Conservation (phyloP, 2,113 vertebrate genomes). For the Rhodinocichla rosea region DNA sequence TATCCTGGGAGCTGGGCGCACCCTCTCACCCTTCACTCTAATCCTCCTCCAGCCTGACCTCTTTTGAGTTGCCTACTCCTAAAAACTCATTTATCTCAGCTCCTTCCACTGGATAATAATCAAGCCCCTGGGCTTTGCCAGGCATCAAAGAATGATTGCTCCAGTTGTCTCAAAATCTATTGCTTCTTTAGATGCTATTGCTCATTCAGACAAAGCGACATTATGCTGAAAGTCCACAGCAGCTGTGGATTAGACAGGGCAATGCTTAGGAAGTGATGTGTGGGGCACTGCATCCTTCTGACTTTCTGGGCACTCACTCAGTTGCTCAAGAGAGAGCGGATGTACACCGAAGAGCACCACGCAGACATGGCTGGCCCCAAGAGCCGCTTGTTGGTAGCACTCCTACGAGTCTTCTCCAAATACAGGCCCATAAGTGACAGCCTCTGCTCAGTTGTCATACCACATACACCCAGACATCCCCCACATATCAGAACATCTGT, state of each 20-base stretch:
- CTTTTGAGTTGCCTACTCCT: background rate
- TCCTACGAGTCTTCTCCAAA: background rate
- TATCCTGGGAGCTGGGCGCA: background rate
- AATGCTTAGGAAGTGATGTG: background rate
- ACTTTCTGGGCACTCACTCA: background rate
- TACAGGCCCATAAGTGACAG: background rate
- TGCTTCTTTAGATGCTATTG: background rate
- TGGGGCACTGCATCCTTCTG: background rate
- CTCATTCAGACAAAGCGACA: background rate
- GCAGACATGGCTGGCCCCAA: background rate
- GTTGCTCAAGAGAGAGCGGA: background rate
- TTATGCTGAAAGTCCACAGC: background rate
- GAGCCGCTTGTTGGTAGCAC: background rate
- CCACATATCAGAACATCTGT: background rate
- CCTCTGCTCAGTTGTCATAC: background rate
- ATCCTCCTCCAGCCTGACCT: background rate
- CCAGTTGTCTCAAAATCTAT: conserved; percentile 17
- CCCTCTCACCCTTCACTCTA: background rate
- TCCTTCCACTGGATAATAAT: conserved; percentile 15
- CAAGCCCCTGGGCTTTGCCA: conserved; percentile 2
- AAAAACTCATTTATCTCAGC: conserved; percentile 18
- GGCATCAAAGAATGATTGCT: conserved; percentile 29
- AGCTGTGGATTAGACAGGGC: background rate
- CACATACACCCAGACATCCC: background rate
- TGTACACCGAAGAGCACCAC: background rate